Evolutionary conservation across 2,113 vertebrate species (phyloP).

Genomic region (Brachionichthys hirsutus): DNA sequence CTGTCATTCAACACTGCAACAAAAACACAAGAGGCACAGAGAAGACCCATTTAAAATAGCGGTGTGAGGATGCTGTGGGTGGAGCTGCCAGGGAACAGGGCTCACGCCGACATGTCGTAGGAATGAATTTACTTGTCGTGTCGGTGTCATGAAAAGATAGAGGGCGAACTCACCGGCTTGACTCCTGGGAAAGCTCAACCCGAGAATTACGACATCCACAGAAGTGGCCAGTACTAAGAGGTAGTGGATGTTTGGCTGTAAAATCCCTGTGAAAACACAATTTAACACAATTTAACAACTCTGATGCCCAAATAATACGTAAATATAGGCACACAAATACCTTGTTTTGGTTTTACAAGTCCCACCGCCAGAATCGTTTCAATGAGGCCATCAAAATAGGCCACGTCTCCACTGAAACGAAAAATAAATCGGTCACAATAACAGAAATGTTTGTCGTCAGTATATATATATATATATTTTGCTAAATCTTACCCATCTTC

Average conservation of each 20-base stretch:
- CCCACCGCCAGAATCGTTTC: conserved; percentile 98
- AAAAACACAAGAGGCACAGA: conserved; percentile 9
- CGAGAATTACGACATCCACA: conserved; percentile 95
- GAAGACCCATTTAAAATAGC: too few relatives aligned
- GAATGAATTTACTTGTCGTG: not conserved
- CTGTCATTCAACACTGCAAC: conserved; percentile 86
- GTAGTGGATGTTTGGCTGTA: conserved; percentile 93
- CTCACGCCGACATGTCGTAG: not conserved
- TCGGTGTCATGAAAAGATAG: not conserved
- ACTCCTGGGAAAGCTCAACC: conserved; percentile 87
- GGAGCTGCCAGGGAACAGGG: too few relatives aligned
- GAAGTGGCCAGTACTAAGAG: conserved; percentile 94
- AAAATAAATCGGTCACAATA: not conserved
- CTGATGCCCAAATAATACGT: not conserved
- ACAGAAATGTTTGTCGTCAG: too few relatives aligned
- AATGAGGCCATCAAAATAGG: conserved; percentile 96
- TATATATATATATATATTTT: too few relatives aligned
- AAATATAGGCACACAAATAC: conserved; percentile 60
- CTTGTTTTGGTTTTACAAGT: conserved; percentile 92
- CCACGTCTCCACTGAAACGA: conserved; percentile 87
- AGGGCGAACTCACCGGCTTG: conserved; percentile 81
- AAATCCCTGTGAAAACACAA: conserved; percentile 83
- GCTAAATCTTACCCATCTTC: conserved; percentile 87
- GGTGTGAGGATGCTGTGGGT: too few relatives aligned
- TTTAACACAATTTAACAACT: not conserved